Conservation (phyloP, 2,797 vertebrate species). For the Echeneis naucrates region DNA sequence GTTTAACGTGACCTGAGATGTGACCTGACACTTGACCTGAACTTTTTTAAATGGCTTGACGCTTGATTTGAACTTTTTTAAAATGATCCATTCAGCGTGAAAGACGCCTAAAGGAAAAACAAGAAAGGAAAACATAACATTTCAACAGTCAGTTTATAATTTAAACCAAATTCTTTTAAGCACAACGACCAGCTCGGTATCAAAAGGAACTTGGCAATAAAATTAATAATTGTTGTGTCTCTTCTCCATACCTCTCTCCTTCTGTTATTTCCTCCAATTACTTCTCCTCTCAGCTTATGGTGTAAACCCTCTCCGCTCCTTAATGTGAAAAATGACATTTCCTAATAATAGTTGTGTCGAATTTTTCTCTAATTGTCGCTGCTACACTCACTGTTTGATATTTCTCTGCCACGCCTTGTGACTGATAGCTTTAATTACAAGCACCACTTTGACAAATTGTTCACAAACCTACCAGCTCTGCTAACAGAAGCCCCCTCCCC, state of each 20-base stretch:
- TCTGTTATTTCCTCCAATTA: slow-evolving; percentile 50
- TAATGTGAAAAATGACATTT: slow-evolving; percentile 77
- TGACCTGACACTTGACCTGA: no score
- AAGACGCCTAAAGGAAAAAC: slow-evolving; percentile 18
- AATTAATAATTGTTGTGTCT: slow-evolving; percentile 14
- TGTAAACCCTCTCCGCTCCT: slow-evolving; percentile 61
- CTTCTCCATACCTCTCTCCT: slow-evolving; percentile 2
- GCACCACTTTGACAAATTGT: slow-evolving; percentile 77
- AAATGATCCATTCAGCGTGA: background rate
- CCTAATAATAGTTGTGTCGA: slow-evolving; percentile 75
- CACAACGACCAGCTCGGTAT: background rate
- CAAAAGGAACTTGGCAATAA: slow-evolving; percentile 7
- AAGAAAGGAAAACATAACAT: background rate
- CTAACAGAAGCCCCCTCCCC: slow-evolving; percentile 46
- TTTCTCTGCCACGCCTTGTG: slow-evolving; percentile 69
- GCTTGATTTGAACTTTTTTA: no score
- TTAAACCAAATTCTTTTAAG: background rate
- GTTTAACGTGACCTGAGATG: no score
- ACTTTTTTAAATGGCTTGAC: no score
- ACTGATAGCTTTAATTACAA: slow-evolving; percentile 83
- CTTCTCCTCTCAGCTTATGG: slow-evolving; percentile 41
- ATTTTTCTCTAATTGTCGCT: slow-evolving; percentile 76
- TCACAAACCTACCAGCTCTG: slow-evolving; percentile 69
- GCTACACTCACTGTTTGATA: slow-evolving; percentile 71
- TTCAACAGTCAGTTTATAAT: background rate